These are phyloP conservation scores for Acanthaster planci DNA, from an alignment of 35 echinoderm and acorn worm genomes.

Conservation along the genomic window DNA sequence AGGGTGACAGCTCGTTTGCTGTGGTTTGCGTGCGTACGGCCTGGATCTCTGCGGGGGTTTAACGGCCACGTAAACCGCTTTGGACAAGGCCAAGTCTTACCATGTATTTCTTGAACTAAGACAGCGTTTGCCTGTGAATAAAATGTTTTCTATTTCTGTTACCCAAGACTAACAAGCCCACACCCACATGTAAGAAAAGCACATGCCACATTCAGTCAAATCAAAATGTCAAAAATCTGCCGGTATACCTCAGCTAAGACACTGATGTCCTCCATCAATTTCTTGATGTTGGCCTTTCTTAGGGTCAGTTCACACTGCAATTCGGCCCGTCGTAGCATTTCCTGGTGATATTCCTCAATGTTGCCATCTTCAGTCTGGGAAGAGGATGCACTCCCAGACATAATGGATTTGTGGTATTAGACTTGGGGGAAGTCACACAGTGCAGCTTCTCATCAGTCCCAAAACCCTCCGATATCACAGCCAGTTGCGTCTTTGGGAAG, in stretches of 20 bases:
- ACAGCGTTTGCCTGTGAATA: not conserved
- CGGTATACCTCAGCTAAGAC: constrained; percentile 20
- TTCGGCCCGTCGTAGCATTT: constrained; percentile 28
- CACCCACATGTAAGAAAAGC: not conserved
- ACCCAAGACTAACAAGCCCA: not conserved
- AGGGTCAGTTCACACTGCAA: constrained; percentile 22
- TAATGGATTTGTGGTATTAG: no score
- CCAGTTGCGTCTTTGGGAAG: no score
- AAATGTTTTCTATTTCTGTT: not conserved
- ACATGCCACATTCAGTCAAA: not conserved
- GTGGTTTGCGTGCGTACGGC: no score
- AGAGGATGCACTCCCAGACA: no score
- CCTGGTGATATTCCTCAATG: not conserved
- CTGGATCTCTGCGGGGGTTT: no score
- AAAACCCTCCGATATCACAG: no score
- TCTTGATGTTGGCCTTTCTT: not conserved
- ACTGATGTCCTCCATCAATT: constrained; percentile 23
- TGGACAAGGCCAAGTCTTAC: no score
- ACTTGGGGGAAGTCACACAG: no score
- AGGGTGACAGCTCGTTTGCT: no score
- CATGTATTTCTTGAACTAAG: not conserved
- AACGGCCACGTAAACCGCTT: no score
- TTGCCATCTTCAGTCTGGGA: not conserved
- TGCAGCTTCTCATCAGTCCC: no score
- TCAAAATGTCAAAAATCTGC: not conserved